Evolutionary conservation across 2,888 invertebrate species (phyloP).

Genomic region (Hirtodrosophila trivittata): DNA sequence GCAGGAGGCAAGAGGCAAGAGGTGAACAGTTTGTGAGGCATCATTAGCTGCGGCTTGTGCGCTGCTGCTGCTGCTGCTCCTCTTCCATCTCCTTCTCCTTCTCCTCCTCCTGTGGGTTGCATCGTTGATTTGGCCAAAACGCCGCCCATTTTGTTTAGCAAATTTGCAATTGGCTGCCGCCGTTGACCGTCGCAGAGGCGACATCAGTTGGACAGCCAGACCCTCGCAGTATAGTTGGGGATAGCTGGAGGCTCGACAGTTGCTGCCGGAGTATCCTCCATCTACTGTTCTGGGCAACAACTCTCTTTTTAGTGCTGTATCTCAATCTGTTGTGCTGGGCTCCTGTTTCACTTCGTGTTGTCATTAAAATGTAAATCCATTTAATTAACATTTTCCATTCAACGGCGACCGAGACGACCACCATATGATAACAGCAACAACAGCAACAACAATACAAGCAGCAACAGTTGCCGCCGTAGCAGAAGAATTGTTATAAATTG

Average conservation of each 20-base stretch:
- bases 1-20: slow-evolving; percentile 8
- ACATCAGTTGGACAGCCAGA: slow-evolving; percentile 23
- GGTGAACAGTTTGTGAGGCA: slow-evolving; percentile 44
- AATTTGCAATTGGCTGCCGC: slow-evolving; percentile 74
- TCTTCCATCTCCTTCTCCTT: background rate
- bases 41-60: slow-evolving; percentile 61
- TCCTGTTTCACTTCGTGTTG: slow-evolving; percentile 66
- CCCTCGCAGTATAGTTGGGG: no score
- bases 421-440: slow-evolving; percentile 66
- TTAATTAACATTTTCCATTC: slow-evolving; percentile 74
- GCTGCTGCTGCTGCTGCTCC: slow-evolving; percentile 9
- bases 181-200: slow-evolving; percentile 48
- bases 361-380: slow-evolving; percentile 80
- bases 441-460: slow-evolving; percentile 7
- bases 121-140: slow-evolving; percentile 43
- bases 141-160: slow-evolving; percentile 79
- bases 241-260: no score
- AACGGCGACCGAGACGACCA: slow-evolving; percentile 53
- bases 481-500: slow-evolving; percentile 74
- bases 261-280: background rate
- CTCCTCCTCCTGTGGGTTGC: background rate
- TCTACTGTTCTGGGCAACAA: slow-evolving; percentile 5
- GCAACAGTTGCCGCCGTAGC: slow-evolving; percentile 9
- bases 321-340: slow-evolving; percentile 59
- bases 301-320: slow-evolving; percentile 52